These are phyloP conservation scores for Tanytarsus gracilentus DNA, from an alignment of 2,888 invertebrate species.

Conservation along the genomic window DNA sequence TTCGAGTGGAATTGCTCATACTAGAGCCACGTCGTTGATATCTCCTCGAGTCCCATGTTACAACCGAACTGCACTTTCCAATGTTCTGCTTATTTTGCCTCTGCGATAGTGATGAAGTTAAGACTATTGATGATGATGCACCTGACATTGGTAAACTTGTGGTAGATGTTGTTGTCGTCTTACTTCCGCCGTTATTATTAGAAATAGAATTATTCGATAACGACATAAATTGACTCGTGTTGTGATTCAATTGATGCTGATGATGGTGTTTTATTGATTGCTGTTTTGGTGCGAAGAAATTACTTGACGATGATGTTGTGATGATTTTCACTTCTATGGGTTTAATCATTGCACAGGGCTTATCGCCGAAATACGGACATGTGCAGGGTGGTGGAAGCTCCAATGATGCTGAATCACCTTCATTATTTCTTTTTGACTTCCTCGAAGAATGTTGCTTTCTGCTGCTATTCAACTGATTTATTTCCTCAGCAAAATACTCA, in stretches of 20 bases:
- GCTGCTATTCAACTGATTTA: slow-evolving; percentile 28
- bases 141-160: slow-evolving; percentile 45
- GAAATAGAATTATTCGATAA: slow-evolving; percentile 11
- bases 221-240: slow-evolving; percentile 19
- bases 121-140: too few species aligned
- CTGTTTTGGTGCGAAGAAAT: slow-evolving; percentile 20
- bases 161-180: slow-evolving; percentile 36
- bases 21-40: slow-evolving; percentile 60
- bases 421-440: neutral
- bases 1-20: slow-evolving; percentile 54
- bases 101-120: too few species aligned
- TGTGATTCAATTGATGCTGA: neutral
- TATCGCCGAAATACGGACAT: slow-evolving; percentile 71
- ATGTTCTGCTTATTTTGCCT: slow-evolving; percentile 41
- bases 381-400: slow-evolving; percentile 67
- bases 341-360: slow-evolving; percentile 48
- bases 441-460: slow-evolving; percentile 30
- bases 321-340: slow-evolving; percentile 49
- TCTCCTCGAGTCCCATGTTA: slow-evolving; percentile 63
- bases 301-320: slow-evolving; percentile 33
- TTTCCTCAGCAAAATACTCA: slow-evolving; percentile 6
- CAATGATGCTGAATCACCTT: slow-evolving; percentile 40
- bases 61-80: slow-evolving; percentile 49
- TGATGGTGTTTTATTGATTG: neutral
- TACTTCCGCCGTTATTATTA: neutral